Base-by-base conservation (phyloP, 2,888 invertebrate species). In the Aromia moschata region DNA sequence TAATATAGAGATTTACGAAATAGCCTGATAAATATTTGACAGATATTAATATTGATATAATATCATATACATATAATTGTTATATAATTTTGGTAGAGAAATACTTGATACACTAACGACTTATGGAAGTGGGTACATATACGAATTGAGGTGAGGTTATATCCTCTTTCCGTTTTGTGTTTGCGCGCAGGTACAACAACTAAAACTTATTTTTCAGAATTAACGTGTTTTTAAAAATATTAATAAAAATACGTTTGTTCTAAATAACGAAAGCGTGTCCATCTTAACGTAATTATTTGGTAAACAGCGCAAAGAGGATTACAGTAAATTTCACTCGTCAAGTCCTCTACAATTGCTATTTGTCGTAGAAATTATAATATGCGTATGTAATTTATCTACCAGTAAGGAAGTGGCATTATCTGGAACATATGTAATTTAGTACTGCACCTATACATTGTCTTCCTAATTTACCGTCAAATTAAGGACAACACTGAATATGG, bases 261-360 rank as follows among this genome's bases (percentile, higher is more conserved):
- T 41, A 33, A 56, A 49, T 11, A 56, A 56, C 18, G 56, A 56
- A 56, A 56, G 56, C 56, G 56, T 56, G 43, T 47, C 56, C 49
- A 49, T 33, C 49, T 17, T 47, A 44, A 20, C 43, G 36, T 36
- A 49, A 49, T 49, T 49, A 49, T 49, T 54, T 36, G 16, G 44
- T 45, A 54, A 54, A 54, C 9, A 44, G 38, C 43, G 30, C 44
- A 49, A 25, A 40, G 38, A 41, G 43, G 7, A 40, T 40, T 17
- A 12, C 18, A 17, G 5, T n/a, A 18, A 11, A 54, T 54, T 54
- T 54, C 54, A 54, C 45, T 17, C 56, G 11, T 43, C n/a, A 25
- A 7, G 12, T 20, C 20, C 5, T 25, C 38, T 38, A 49, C 38
- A 38, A 49, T 49, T 49, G 25, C 30, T 38, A 15, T 49, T 30